Conservation (phyloP, 2,888 invertebrate genomes). For the Odontocerum albicorne region DNA sequence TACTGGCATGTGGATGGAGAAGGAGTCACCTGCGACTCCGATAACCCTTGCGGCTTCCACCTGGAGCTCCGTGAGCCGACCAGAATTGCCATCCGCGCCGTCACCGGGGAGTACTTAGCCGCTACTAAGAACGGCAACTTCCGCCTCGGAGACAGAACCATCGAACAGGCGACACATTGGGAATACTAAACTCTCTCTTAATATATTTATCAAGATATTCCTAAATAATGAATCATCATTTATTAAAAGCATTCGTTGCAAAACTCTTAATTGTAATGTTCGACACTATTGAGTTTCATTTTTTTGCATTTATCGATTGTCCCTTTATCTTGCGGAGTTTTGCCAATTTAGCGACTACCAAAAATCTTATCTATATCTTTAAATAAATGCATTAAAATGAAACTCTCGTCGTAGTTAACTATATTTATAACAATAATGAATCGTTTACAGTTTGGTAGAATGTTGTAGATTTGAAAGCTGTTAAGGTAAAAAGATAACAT, state of each 20-base stretch:
- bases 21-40: slow-evolving; percentile 82
- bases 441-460: slow-evolving; percentile 17
- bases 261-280: slow-evolving; percentile 2
- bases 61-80: slow-evolving; percentile 93
- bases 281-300: slow-evolving; percentile 15
- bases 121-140: slow-evolving; percentile 92
- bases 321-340: too few relatives aligned
- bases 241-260: not conserved
- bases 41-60: slow-evolving; percentile 81
- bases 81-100: slow-evolving; percentile 84
- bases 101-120: slow-evolving; percentile 75
- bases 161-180: slow-evolving; percentile 86
- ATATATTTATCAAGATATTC: slow-evolving; percentile 7
- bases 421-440: slow-evolving; percentile 18
- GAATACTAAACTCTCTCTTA: slow-evolving; percentile 69
- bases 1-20: slow-evolving; percentile 94
- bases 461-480: slow-evolving; percentile 11
- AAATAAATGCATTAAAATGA: too few relatives aligned
- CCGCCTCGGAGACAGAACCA: slow-evolving; percentile 77
- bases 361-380: too few relatives aligned
- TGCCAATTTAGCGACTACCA: too few relatives aligned
- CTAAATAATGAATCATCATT: slow-evolving; percentile 8
- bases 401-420: slow-evolving; percentile 20
- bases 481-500: too few relatives aligned
- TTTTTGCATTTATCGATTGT: slow-evolving; percentile 4